Base-by-base conservation (phyloP, 2,797 vertebrate species). In the Chanos chanos region DNA sequence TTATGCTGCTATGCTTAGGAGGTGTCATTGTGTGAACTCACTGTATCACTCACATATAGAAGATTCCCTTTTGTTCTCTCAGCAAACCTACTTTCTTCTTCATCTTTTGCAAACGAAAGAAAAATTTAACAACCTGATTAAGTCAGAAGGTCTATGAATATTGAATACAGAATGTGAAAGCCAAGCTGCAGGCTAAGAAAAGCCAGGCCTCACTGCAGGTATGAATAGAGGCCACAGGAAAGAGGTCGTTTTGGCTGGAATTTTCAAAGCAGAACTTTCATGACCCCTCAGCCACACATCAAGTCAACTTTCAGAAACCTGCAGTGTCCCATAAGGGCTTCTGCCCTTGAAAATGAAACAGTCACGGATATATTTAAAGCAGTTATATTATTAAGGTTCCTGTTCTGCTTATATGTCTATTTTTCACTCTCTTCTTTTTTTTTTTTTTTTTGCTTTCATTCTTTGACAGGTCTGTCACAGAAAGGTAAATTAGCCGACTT, bases 401-500 rank as follows among this genome's bases (percentile, higher is more conserved):
- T 24, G 28, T 22, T 30, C 31, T n/a, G 49, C 37, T 22, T 13
- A 5, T 15, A 9, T 28, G 22, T 73, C 61, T 68, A 73, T 73
- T 60, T 70, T 30, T 72, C 40, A 72, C 33, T 41, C 8, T 53
- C 71, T 69, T 63, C 68, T 43, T 25, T 34, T 44, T 43, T 30
- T 59, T 54, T 5, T 31, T 66, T 61, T 58, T 64, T n/a, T 34
- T 43, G 36, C 36, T 66, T 63, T 58, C 64, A 27, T 37, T 28
- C 37, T 57, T n/a, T 67, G 22, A 71, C 16, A 60, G 16, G 31
- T 15, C 53, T 8, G 59, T 56, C 58, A 66, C 54, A 58, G 54
- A 73, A 66, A 70, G 62, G 61, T 75, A 76, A 67, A 68, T 48
- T 21, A 61, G 54, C 31, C 45, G 36, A 61, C 27, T 72, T 68